Base-by-base conservation (phyloP, 2,888 invertebrate genomes). In the Caenorhabditis drosophilae region DNA sequence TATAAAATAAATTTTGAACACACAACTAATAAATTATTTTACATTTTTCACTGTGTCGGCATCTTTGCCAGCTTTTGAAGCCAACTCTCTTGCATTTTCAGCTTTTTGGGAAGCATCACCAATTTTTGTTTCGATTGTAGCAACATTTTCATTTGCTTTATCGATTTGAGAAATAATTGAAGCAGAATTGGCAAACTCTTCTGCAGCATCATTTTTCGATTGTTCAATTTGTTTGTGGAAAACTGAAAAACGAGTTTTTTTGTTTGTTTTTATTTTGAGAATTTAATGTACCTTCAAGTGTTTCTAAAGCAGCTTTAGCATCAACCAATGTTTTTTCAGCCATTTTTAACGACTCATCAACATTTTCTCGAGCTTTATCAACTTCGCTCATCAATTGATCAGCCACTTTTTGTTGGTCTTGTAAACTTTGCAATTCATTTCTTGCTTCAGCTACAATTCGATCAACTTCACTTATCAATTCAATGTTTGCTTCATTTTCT, bases 201-300 rank as follows among this genome's bases (percentile, higher is more conserved):
- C 88, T 41, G 89, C 87, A 0, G 96, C 94, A 70, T 89, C 89
- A 46, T 89, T 88, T 59, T 91, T 90, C 60, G 92, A 93, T 69
- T 90, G 89, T 72, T 91, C 89, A 0, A 95, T 93, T 85, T 92
- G 90, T 57, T 90, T 89, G 84, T 94, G 92, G 86, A 96, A 97
- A 35, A 56, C 70, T n/a, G n/a, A n/a, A n/a, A n/a, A n/a, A n/a
- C n/a, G n/a, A n/a, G n/a, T n/a, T n/a, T n/a, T n/a, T n/a, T n/a
- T n/a, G n/a, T n/a, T n/a, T n/a, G n/a, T n/a, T n/a, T n/a, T n/a
- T n/a, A n/a, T n/a, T n/a, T n/a, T n/a, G n/a, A n/a, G n/a, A n/a
- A n/a, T n/a, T n/a, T n/a, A n/a, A n/a, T n/a, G n/a, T n/a, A n/a
- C n/a, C n/a, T n/a, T 70, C 87, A n/a, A 92, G 86, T 22, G 90